Percentiles rank a stretch among this genome's conserved stretches.
phyloP scores from a whole-genome alignment of 2,888 invertebrate species.

The Dione juno region DNA sequence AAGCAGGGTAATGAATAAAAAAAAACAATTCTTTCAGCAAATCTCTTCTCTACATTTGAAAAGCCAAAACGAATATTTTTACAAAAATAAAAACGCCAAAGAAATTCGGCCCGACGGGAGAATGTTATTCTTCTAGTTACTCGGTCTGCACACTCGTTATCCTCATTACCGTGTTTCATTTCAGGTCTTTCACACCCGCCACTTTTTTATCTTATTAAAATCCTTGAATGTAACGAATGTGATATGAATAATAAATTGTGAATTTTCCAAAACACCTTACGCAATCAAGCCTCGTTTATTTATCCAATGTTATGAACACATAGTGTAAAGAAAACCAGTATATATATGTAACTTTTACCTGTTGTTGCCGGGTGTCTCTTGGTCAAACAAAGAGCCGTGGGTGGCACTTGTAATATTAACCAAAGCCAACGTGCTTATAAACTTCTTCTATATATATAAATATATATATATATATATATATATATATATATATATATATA shows the following conservation, averaged over 20 bases:
- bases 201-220: conserved; percentile 46
- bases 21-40: not conserved
- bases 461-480: too few species aligned
- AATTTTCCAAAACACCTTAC: conserved; percentile 24
- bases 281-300: conserved; percentile 18
- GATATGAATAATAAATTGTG: conserved; percentile 42
- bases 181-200: conserved; percentile 34
- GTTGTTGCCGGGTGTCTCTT: too few species aligned
- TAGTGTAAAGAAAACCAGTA: not conserved
- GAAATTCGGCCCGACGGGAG: conserved; percentile 24
- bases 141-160: conserved; percentile 34
- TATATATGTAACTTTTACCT: not conserved
- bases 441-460: too few species aligned
- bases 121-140: conserved; percentile 31
- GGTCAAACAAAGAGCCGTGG: too few species aligned
- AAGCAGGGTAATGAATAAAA: not conserved
- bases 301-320: conserved; percentile 5
- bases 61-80: conserved; percentile 24
- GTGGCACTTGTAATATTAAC: too few species aligned
- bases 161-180: conserved; percentile 43
- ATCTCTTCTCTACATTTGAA: conserved; percentile 9
- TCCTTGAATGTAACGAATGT: conserved; percentile 40
- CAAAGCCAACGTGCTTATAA: too few species aligned
- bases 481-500: too few species aligned
- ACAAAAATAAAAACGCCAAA: conserved; percentile 19